Evolutionary conservation across 1,140 invertebrate genomes (phyloP).

Genomic region (Drosophila baimaii): DNA sequence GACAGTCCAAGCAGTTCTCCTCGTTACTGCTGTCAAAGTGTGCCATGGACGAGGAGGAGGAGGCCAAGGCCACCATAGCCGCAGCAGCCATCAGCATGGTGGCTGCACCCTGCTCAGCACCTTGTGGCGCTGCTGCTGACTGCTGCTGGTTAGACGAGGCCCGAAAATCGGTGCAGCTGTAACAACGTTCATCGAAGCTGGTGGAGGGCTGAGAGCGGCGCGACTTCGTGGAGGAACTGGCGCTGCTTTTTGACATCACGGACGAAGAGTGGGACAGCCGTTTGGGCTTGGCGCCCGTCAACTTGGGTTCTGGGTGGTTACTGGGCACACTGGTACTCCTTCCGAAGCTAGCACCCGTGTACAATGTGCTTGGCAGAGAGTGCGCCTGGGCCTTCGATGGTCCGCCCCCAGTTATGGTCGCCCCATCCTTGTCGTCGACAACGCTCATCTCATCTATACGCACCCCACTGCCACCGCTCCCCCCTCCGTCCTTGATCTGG

Average conservation of each 20-base stretch:
- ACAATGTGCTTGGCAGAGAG: slow-evolving; percentile 70
- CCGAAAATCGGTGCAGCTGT: slow-evolving; percentile 78
- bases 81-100: slow-evolving; percentile 67
- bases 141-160: slow-evolving; percentile 17
- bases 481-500: slow-evolving; percentile 72
- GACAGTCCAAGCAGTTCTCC: slow-evolving; percentile 79
- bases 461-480: slow-evolving; percentile 24
- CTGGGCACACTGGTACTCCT: slow-evolving; percentile 67
- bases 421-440: slow-evolving; percentile 17
- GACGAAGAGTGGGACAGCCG: slow-evolving; percentile 72
- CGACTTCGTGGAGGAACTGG: slow-evolving; percentile 67
- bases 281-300: slow-evolving; percentile 81
- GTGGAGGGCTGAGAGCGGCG: slow-evolving; percentile 62
- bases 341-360: slow-evolving; percentile 48
- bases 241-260: slow-evolving; percentile 67
- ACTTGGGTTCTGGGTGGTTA: slow-evolving; percentile 57
- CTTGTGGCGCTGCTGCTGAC: slow-evolving; percentile 1
- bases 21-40: slow-evolving; percentile 68
- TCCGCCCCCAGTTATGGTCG: slow-evolving; percentile 1
- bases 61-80: slow-evolving; percentile 52
- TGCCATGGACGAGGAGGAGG: slow-evolving; percentile 43
- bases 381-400: slow-evolving; percentile 45
- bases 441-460: slow-evolving; percentile 47
- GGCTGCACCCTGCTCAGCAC: slow-evolving; percentile 28
- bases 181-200: slow-evolving; percentile 78